A percentile compares a stretch with the other conserved stretches of the same genome.
phyloP scores from a whole-genome alignment of 1,140 invertebrate genomes.

The Asbolus verrucosus region DNA sequence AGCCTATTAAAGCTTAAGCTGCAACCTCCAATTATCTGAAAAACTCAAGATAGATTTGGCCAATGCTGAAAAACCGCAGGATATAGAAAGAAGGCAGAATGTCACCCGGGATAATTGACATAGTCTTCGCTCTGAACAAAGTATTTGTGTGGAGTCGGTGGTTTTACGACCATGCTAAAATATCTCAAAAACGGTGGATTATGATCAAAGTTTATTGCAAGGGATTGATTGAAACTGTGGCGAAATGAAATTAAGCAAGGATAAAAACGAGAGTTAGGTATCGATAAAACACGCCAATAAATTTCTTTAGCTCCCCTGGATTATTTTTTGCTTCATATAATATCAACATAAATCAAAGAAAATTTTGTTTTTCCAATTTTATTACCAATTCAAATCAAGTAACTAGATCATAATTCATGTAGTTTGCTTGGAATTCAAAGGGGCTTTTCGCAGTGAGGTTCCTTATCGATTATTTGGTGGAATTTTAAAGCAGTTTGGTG shows the following conservation, averaged over 20 bases:
- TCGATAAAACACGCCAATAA: slow-evolving; percentile 48
- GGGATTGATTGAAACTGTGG: slow-evolving; percentile 10
- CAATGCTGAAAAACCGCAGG: slow-evolving; percentile 33
- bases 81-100: slow-evolving; percentile 18
- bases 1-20: slow-evolving; percentile 23
- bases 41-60: slow-evolving; percentile 35
- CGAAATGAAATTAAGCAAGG: slow-evolving; percentile 30
- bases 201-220: slow-evolving; percentile 15
- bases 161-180: slow-evolving; percentile 28
- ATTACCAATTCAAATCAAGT: slow-evolving; percentile 62
- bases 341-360: slow-evolving; percentile 57
- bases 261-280: slow-evolving; percentile 39
- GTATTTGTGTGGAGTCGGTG: slow-evolving; percentile 13
- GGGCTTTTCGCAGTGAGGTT: slow-evolving; percentile 43
- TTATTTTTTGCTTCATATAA: slow-evolving; percentile 57
- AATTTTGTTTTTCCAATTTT: slow-evolving; percentile 56
- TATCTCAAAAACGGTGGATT: slow-evolving; percentile 4
- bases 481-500: slow-evolving; percentile 33
- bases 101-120: slow-evolving; percentile 20
- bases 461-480: slow-evolving; percentile 53
- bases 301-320: slow-evolving; percentile 42
- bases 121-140: slow-evolving; percentile 15
- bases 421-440: slow-evolving; percentile 58
- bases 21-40: slow-evolving; percentile 38
- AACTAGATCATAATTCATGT: slow-evolving; percentile 58